Evolutionary conservation across 2,113 vertebrate genomes (phyloP).

Genomic region (Lamprologus lemairii): DNA sequence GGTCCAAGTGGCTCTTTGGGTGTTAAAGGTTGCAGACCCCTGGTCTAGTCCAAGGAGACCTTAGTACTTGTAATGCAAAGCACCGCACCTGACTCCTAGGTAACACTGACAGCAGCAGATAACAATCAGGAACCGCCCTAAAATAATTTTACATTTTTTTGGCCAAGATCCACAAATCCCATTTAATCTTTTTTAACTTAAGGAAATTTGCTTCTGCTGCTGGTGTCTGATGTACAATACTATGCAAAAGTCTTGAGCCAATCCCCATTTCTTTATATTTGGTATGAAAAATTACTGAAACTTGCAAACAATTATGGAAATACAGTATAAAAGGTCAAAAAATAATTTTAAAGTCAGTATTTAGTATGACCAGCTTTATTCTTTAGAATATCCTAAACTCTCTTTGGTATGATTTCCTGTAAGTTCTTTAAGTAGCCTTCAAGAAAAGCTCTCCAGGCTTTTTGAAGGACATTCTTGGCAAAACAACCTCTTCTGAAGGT

Average conservation of each 20-base stretch:
- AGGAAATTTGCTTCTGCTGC: background rate
- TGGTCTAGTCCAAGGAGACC: background rate
- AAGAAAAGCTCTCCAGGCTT: background rate
- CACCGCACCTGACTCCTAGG: background rate
- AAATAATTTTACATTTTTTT: background rate
- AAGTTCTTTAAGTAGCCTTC: background rate
- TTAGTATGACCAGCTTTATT: background rate
- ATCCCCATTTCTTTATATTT: background rate
- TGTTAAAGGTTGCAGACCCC: too few relatives aligned
- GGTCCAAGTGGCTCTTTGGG: too few relatives aligned
- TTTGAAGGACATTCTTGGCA: background rate
- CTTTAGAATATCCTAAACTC: background rate
- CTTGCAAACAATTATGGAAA: background rate
- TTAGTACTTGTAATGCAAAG: background rate
- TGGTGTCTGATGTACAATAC: background rate
- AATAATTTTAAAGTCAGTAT: background rate
- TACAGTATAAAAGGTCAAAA: background rate
- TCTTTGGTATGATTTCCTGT: background rate
- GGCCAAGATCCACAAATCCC: background rate
- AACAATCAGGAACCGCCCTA: background rate
- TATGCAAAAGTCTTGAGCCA: background rate
- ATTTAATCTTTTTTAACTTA: background rate
- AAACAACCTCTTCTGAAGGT: background rate
- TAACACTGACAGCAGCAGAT: background rate
- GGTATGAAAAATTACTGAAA: background rate